These are phyloP conservation scores for Uria lomvia DNA, from an alignment of 2,113 vertebrate genomes.

Conservation along the genomic window DNA sequence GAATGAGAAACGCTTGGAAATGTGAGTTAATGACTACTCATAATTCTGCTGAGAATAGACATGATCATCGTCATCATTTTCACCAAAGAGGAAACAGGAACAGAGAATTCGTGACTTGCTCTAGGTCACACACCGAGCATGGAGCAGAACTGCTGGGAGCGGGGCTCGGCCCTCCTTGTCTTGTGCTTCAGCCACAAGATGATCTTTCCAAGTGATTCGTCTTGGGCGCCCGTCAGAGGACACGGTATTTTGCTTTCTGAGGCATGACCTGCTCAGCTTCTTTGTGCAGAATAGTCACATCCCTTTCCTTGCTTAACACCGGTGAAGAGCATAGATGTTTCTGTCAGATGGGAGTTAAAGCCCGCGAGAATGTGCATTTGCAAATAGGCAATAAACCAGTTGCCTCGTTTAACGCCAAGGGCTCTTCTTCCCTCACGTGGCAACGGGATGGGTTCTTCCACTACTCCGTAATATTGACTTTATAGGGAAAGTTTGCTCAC, in stretches of 20 bases:
- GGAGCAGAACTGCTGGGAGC: slow-evolving; percentile 4
- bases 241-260: neutral
- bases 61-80: neutral
- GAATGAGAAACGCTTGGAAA: neutral
- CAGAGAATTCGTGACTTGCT: slow-evolving; percentile 47
- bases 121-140: neutral
- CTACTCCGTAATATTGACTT: neutral
- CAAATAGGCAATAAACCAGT: neutral
- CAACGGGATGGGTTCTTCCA: neutral
- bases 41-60: slow-evolving; percentile 5
- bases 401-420: neutral
- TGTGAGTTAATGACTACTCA: neutral
- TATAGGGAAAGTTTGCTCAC: neutral
- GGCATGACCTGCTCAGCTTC: neutral
- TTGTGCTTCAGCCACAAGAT: slow-evolving; percentile 32
- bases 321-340: neutral
- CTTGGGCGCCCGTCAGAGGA: neutral
- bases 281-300: neutral
- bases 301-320: neutral
- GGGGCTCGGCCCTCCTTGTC: neutral
- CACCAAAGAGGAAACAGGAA: slow-evolving; percentile 31
- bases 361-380: neutral
- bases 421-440: neutral
- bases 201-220: neutral
- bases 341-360: neutral